phyloP scores from a whole-genome alignment of 2,888 invertebrate genomes.

The Tortrix viridana region DNA sequence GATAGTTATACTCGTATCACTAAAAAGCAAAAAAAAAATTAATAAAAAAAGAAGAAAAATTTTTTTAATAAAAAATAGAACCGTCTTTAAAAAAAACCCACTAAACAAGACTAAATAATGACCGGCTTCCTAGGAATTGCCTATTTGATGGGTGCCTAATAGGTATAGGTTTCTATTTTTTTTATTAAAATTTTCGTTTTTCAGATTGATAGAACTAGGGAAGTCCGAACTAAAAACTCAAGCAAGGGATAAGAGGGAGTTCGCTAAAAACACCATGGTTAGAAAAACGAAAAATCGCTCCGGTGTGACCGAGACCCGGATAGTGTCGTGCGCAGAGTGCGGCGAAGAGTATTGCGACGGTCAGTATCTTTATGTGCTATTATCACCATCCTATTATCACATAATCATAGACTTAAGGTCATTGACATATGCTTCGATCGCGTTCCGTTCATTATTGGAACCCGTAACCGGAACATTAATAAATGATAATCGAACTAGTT shows the following conservation, averaged over 20 bases:
- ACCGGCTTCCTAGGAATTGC: no score
- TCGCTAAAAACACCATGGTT: slow-evolving; percentile 86
- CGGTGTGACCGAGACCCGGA: slow-evolving; percentile 91
- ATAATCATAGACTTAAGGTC: background rate
- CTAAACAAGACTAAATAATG: no score
- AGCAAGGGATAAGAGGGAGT: slow-evolving; percentile 87
- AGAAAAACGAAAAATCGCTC: slow-evolving; percentile 92
- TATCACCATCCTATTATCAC: no score
- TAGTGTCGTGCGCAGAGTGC: slow-evolving; percentile 90
- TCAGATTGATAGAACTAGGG: slow-evolving; percentile 90
- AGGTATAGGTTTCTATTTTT: no score
- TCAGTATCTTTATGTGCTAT: no score
- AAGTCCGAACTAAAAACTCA: slow-evolving; percentile 90
- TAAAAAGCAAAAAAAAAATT: no score
- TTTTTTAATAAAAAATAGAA: no score
- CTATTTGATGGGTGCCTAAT: no score
- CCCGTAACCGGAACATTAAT: background rate
- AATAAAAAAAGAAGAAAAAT: no score
- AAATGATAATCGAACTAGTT: background rate
- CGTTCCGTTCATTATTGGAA: background rate
- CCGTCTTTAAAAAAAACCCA: no score
- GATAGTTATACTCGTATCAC: no score
- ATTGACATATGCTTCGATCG: background rate
- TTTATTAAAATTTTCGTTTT: slow-evolving; percentile 51
- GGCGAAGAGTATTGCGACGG: slow-evolving; percentile 94